Base-by-base conservation (phyloP, 2,797 vertebrate species). In the Hyperoplus lanceolatus region DNA sequence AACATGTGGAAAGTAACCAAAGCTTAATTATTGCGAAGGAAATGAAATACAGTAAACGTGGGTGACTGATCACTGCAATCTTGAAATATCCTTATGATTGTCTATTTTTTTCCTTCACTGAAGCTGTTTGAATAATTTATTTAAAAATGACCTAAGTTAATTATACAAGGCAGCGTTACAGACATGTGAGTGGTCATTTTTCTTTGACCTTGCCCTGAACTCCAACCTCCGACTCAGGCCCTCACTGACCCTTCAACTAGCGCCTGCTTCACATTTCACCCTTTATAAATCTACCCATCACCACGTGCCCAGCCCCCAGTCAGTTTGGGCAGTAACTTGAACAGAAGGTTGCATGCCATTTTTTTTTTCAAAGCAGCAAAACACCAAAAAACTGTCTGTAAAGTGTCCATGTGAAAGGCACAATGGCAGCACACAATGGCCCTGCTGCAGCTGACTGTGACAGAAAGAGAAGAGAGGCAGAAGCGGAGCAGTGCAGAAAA, bases 151-250 rank as follows among this genome's bases (percentile, higher is more conserved):
- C 55, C 74, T 60, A 49, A 68, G 42, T 81, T 76, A 82, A 85
- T 87, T 61, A 82, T 84, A 43, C 56, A 80, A 46, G 39, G 14
- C n/a, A 73, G 29, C 5, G 38, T 86, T 79, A 77, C 51, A 14
- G 42, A 80, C 62, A 8, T 85, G 65, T 61, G 51, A 49, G 0
- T 0, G 49, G 38, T 60, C 58, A 4, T 83, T 83, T 29, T 71
- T 81, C 62, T 75, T 50, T 89, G 90, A 93, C 92, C 92, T 92
- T 79, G 59, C 48, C 73, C 80, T 92, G 92, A 94, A 93, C 93
- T 86, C 82, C 79, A 85, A 84, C 90, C 86, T 84, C 74, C 42
- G 12, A 18, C 78, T 84, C 68, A n/a, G n/a, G 58, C 78, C 84
- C 14, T 84, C 70, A 13, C 80, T 85, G 84, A 87, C 91, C 88